A percentile compares a stretch with the other conserved stretches of the same genome.
Conservation (phyloP, 2,797 vertebrate genomes). For the Mus minutoides region DNA sequence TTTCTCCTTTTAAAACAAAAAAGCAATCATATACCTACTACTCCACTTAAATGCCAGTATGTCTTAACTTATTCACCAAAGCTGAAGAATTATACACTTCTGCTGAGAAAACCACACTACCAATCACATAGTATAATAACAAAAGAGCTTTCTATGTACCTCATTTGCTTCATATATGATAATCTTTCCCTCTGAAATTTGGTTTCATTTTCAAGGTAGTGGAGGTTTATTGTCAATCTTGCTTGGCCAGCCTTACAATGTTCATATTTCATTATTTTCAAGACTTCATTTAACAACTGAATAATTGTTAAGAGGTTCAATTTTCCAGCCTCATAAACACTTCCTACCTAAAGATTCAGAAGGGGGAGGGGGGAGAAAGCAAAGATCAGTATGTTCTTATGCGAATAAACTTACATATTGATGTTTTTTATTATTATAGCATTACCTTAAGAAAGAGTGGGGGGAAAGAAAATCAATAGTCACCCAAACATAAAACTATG, state of each 20-base stretch:
- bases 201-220: slow-evolving; percentile 83
- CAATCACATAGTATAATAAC: slow-evolving; percentile 15
- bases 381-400: slow-evolving; percentile 31
- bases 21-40: background rate
- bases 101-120: slow-evolving; percentile 44
- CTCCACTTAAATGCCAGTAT: background rate
- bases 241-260: slow-evolving; percentile 47
- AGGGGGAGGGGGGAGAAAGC: background rate
- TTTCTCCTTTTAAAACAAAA: slow-evolving; percentile 47
- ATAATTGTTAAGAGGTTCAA: slow-evolving; percentile 91
- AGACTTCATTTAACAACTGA: slow-evolving; percentile 91
- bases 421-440: slow-evolving; percentile 25
- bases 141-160: slow-evolving; percentile 85
- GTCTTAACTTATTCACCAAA: slow-evolving; percentile 60
- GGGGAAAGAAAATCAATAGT: background rate
- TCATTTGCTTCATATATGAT: slow-evolving; percentile 84
- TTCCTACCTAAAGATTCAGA: slow-evolving; percentile 88
- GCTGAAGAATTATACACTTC: slow-evolving; percentile 20
- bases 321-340: slow-evolving; percentile 90
- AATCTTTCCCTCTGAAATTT: slow-evolving; percentile 82
- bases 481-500: slow-evolving; percentile 23
- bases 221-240: slow-evolving; percentile 75
- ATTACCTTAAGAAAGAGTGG: slow-evolving; percentile 12
- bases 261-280: slow-evolving; percentile 89
- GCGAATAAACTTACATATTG: slow-evolving; percentile 48